phyloP scores from a whole-genome alignment of 2,888 invertebrate species.

The Holacanthella duospinosa region DNA sequence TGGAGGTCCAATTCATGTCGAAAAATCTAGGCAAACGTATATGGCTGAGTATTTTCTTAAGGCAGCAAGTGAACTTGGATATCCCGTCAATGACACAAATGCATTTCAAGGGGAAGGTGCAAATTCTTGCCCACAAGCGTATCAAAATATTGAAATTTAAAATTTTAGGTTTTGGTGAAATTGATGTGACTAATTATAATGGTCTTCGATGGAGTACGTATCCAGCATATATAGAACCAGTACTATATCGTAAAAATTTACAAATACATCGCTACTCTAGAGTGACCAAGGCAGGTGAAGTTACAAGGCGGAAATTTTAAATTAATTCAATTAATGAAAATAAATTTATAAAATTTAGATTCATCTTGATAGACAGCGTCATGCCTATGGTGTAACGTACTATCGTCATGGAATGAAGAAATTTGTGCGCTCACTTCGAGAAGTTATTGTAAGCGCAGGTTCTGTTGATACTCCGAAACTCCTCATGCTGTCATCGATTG shows the following conservation, averaged over 20 bases:
- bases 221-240: slow-evolving; percentile 5
- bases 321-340: not conserved
- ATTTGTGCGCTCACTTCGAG: slow-evolving; percentile 4
- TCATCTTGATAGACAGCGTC: not conserved
- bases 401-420: not conserved
- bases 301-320: not conserved
- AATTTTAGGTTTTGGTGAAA: slow-evolving; percentile 9
- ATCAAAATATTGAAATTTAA: not conserved
- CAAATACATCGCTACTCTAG: slow-evolving; percentile 5
- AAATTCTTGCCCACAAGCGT: not conserved
- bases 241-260: not conserved
- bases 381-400: slow-evolving; percentile 6
- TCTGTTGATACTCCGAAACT: slow-evolving; percentile 8
- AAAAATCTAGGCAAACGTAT: slow-evolving; percentile 43
- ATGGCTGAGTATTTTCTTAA: slow-evolving; percentile 39
- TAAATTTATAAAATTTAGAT: not conserved
- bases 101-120: slow-evolving; percentile 40
- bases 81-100: slow-evolving; percentile 45
- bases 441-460: slow-evolving; percentile 8
- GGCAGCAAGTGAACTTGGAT: slow-evolving; percentile 52
- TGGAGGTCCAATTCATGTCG: slow-evolving; percentile 40
- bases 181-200: slow-evolving; percentile 2
- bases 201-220: slow-evolving; percentile 8
- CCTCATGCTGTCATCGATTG: slow-evolving; percentile 9
- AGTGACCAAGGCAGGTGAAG: not conserved